Conservation (phyloP, 2,888 invertebrate genomes). For the Platycheirus albimanus region DNA sequence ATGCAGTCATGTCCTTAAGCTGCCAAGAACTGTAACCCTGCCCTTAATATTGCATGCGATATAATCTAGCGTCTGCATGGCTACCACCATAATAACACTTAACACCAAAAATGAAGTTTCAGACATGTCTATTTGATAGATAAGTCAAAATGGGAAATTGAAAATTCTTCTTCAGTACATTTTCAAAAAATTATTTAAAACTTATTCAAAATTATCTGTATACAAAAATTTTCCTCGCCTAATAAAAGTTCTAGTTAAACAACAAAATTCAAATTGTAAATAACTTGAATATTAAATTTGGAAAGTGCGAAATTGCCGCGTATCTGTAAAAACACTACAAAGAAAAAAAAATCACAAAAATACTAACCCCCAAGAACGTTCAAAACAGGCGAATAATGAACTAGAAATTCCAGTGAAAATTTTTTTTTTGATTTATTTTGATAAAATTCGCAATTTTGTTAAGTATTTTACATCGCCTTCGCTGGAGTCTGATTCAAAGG, state of each 20-base stretch:
- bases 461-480: not conserved
- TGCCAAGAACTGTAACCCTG: slow-evolving; percentile 26
- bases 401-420: slow-evolving; percentile 6
- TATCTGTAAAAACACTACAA: slow-evolving; percentile 4
- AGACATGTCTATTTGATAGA: slow-evolving; percentile 59
- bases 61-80: slow-evolving; percentile 59
- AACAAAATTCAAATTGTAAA: slow-evolving; percentile 23
- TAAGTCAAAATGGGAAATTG: slow-evolving; percentile 67
- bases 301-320: slow-evolving; percentile 16
- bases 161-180: slow-evolving; percentile 62
- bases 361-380: slow-evolving; percentile 39
- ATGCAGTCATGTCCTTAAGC: too few relatives aligned
- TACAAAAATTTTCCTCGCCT: not conserved
- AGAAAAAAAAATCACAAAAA: slow-evolving; percentile 5
- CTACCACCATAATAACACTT: slow-evolving; percentile 34
- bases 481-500: not conserved
- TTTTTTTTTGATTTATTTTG: not conserved
- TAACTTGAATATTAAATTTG: not conserved
- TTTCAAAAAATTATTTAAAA: slow-evolving; percentile 71
- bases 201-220: slow-evolving; percentile 59
- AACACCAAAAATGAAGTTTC: slow-evolving; percentile 55
- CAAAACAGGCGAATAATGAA: slow-evolving; percentile 46
- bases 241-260: not conserved
- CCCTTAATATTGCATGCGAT: slow-evolving; percentile 49
- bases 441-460: slow-evolving; percentile 9